phyloP scores from a whole-genome alignment of 2,888 invertebrate species.

The Trissolcus brochymenae region DNA sequence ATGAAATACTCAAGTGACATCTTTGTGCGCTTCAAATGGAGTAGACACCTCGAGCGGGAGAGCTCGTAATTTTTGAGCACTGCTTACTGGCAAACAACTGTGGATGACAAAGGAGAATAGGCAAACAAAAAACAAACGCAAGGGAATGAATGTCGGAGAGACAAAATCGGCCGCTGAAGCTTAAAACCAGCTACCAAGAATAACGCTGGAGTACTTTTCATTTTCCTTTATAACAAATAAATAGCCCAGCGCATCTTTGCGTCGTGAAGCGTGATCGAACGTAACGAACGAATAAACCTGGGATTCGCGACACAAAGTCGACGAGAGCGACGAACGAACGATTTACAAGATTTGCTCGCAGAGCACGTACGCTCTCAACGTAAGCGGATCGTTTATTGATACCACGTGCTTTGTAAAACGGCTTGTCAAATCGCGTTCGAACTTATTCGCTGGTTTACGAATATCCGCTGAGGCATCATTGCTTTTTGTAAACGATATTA shows the following conservation, averaged over 20 bases:
- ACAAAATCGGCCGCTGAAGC: slow-evolving; percentile 50
- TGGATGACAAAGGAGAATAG: slow-evolving; percentile 41
- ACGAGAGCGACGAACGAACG: slow-evolving; percentile 45
- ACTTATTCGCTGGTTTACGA: slow-evolving; percentile 3
- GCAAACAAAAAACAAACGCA: slow-evolving; percentile 15
- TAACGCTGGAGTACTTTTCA: slow-evolving; percentile 50
- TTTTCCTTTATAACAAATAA: slow-evolving; percentile 54
- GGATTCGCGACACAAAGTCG: slow-evolving; percentile 60
- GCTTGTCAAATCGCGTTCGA: slow-evolving; percentile 5
- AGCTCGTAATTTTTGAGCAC: slow-evolving; percentile 46
- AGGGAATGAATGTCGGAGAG: slow-evolving; percentile 4
- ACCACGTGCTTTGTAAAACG: slow-evolving; percentile 12
- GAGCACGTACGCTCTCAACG: slow-evolving; percentile 17
- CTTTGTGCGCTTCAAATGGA: slow-evolving; percentile 45
- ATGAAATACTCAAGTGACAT: slow-evolving; percentile 45
- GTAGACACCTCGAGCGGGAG: slow-evolving; percentile 31
- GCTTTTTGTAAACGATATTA: too few species aligned
- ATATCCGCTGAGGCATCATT: too few species aligned
- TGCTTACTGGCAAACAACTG: slow-evolving; percentile 23
- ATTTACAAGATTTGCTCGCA: slow-evolving; percentile 41
- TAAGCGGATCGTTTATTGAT: slow-evolving; percentile 36
- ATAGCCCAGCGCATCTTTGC: slow-evolving; percentile 48
- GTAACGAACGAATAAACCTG: slow-evolving; percentile 62
- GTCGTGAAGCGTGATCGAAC: slow-evolving; percentile 54
- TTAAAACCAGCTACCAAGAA: slow-evolving; percentile 46